Base-by-base conservation (phyloP, 2,113 vertebrate species). In the Scomber colias region DNA sequence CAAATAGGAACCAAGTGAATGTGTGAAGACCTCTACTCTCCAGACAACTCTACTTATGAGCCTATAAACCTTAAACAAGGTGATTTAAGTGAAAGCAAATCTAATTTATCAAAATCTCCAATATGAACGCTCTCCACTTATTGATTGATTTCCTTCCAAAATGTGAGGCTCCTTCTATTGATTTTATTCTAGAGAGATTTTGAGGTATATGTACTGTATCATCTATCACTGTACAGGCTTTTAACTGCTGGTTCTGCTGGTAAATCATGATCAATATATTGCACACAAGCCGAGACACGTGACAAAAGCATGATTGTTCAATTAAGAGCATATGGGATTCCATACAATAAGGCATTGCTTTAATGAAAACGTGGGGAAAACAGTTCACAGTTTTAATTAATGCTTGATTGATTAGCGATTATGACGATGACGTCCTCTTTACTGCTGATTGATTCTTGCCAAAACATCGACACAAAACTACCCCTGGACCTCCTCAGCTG, bases 261-360 rank as follows among this genome's bases (percentile, higher is more conserved):
- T 84, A 67, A 78, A 71, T 72, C 6, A 49, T 68, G 51, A 68
- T 77, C 11, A 45, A 15, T 64, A 35, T 21, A 76, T 53, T 69
- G 68, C 71, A 79, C 77, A 85, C 50, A 82, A 87, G 45, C 54
- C n/a, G 2, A 62, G 71, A 53, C 45, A 40, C 3, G n/a, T 21
- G 51, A 83, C 50, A 71, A 70, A 86, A 82, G 75, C 77, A 46
- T 49, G 79, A 75, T 71, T 77, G 76, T 79, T 81, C 73, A 84
- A 40, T 82, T 86, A 86, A 79, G 81, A 82, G 88, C 79, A 75
- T 62, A 74, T 79, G 80, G 82, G 82, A 76, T 70, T 86, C 80
- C 50, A 76, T 75, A 87, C 84, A 63, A 82, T 94, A 93, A 94
- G 93, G 93, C 93, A 92, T 93, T 90, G 86, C 84, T 92, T 92